These are phyloP conservation scores for Forbesichthys papilliferus DNA, from an alignment of 2,113 vertebrate species.

Conservation along the genomic window DNA sequence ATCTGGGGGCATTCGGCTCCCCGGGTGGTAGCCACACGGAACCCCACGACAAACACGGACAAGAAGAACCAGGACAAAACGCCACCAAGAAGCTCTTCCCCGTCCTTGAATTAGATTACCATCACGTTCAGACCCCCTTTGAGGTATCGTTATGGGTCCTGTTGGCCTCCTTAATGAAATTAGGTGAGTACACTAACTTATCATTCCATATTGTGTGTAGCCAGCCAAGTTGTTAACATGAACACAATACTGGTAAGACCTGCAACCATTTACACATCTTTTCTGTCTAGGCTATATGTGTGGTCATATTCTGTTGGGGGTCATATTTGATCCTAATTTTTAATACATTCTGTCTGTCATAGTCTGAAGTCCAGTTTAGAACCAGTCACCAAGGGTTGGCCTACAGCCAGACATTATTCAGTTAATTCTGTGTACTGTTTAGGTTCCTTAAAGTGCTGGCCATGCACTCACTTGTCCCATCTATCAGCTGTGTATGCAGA, in stretches of 20 bases:
- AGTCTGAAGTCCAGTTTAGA: background rate
- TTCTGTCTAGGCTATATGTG: too few relatives aligned
- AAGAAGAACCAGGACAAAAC: conserved; percentile 12
- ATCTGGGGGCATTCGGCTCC: conserved; percentile 55
- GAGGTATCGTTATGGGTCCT: conserved; percentile 93
- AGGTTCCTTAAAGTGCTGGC: conserved; percentile 10
- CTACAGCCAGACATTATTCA: background rate
- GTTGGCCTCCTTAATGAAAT: conserved; percentile 93
- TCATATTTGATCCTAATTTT: too few relatives aligned
- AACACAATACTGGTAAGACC: too few relatives aligned
- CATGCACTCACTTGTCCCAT: conserved; percentile 25
- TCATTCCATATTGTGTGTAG: background rate
- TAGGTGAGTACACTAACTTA: conserved; percentile 79
- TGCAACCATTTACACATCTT: too few relatives aligned
- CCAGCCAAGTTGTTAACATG: background rate
- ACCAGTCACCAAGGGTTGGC: background rate
- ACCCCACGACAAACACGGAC: too few relatives aligned
- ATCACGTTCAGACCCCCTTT: conserved; percentile 81
- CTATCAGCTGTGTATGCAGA: background rate
- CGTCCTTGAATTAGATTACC: conserved; percentile 84
- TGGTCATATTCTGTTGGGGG: too few relatives aligned
- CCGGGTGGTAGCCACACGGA: conserved; percentile 5
- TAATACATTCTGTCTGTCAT: background rate
- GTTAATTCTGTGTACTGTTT: background rate
- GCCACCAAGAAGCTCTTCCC: conserved; percentile 83